These are phyloP conservation scores for Campylomormyrus tamandua DNA, from an alignment of 2,113 vertebrate genomes.

Conservation along the genomic window DNA sequence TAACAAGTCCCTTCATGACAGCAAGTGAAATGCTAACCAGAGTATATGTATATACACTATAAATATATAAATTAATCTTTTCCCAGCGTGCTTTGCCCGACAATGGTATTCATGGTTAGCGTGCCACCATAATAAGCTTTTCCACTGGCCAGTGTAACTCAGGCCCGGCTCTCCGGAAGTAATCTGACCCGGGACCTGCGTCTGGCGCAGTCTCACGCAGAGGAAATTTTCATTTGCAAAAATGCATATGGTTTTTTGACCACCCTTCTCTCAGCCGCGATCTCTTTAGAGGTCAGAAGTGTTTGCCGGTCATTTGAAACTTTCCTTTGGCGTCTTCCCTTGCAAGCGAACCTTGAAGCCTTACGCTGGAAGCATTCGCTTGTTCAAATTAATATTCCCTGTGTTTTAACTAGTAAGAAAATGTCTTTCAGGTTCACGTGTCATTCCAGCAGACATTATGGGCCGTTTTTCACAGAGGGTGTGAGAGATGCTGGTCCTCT, in stretches of 20 bases:
- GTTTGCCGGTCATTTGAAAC: constrained; percentile 30
- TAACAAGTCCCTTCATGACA: constrained; percentile 43
- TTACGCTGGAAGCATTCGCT: constrained; percentile 50
- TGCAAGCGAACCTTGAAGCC: constrained; percentile 50
- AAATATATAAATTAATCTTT: constrained; percentile 31
- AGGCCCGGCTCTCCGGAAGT: background rate
- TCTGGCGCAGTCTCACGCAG: constrained; percentile 18
- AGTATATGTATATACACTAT: constrained; percentile 31
- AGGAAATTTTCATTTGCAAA: constrained; percentile 33
- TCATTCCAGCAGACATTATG: background rate
- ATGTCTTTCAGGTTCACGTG: background rate
- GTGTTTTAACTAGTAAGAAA: constrained; percentile 34
- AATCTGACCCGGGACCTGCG: constrained; percentile 3
- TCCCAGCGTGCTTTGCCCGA: constrained; percentile 30
- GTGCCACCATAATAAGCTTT: constrained; percentile 34
- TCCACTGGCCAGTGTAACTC: constrained; percentile 25
- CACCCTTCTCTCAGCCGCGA: constrained; percentile 14
- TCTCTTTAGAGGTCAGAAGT: constrained; percentile 30
- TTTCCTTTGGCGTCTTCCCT: constrained; percentile 28
- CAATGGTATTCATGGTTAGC: constrained; percentile 23
- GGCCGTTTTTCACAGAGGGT: background rate
- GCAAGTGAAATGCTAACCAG: constrained; percentile 35
- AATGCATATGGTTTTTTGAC: constrained; percentile 22
- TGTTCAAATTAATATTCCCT: constrained; percentile 61
- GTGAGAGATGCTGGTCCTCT: background rate